Base-by-base conservation (phyloP, 2,888 invertebrate species). In the Dastarcus helophoroides region DNA sequence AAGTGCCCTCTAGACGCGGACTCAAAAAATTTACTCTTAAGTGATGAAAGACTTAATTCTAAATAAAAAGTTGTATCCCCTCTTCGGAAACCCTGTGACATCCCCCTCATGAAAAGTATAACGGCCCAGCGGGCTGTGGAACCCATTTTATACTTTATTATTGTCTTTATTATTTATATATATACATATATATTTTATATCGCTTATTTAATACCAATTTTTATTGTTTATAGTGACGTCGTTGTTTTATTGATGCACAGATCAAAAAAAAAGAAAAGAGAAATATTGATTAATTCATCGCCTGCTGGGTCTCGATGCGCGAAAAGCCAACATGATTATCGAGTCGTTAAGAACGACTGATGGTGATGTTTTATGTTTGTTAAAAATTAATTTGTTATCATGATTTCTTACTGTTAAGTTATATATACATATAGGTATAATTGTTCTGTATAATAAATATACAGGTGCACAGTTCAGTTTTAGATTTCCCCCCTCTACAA, bases 371-470 rank as follows among this genome's bases (percentile, higher is more conserved):
- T 43, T 47, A 42, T 40, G 41, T 47, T 50, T 54, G 51, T 53
- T 54, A 46, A 50, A 48, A 50, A 48, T 46, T 43, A 46, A 48
- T 51, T 53, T 50, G 48, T 50, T 52, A 51, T 45, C 43, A 47
- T 51, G 44, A 49, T 55, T 53, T 52, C 48, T 52, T 54, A 54
- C 51, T 51, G 54, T 58, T 58, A 57, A 56, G 56, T 58, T 58
- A 54, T 54, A 52, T 51, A 44, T 47, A 44, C 34, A 35, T 36
- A 46, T 53, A 55, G 53, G 50, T 50, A 52, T 50, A 51, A 51
- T 51, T 46, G 50, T 56, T 53, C 54, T 56, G 56, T 58, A 57
- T 56, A 58, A 54, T 53, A 51, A 55, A 53, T 54, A 57, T 56
- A 51, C 57, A 58, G 57, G 48, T 51, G 54, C 56, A 47, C 56